Evolutionary conservation across 2,113 vertebrate genomes (phyloP).

Genomic region (Megaceryle torquata): DNA sequence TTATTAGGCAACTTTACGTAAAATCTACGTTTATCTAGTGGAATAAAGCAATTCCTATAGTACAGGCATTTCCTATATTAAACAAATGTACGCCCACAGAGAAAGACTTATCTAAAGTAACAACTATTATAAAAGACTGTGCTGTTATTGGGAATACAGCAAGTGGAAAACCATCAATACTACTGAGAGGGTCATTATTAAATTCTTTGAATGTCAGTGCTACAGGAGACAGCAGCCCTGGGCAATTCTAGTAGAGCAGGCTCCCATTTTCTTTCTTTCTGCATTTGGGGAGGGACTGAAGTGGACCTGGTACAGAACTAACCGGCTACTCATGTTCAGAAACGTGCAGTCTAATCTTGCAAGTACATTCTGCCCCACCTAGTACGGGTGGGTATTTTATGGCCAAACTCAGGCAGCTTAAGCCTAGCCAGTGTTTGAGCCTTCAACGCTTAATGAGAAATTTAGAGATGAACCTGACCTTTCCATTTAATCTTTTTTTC

Average conservation of each 20-base stretch:
- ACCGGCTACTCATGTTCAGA: not conserved
- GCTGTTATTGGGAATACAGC: not conserved
- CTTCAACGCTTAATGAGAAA: not conserved
- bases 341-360: not conserved
- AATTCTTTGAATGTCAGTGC: not conserved
- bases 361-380: not conserved
- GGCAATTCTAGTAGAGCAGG: rapidly evolving
- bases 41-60: not conserved
- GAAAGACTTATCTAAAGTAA: not conserved
- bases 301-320: not conserved
- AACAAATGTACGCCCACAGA: not conserved
- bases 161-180: not conserved
- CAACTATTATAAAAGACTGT: not conserved
- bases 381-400: not conserved
- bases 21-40: not conserved
- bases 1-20: not conserved
- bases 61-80: not conserved
- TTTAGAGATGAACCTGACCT: not conserved
- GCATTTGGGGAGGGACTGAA: not conserved
- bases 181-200: too few species aligned
- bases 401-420: not conserved
- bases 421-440: not conserved
- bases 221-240: not conserved
- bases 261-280: not conserved
- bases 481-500: not conserved